Evolutionary conservation across 2,113 vertebrate genomes (phyloP).

Genomic region (Notothenia rossii): DNA sequence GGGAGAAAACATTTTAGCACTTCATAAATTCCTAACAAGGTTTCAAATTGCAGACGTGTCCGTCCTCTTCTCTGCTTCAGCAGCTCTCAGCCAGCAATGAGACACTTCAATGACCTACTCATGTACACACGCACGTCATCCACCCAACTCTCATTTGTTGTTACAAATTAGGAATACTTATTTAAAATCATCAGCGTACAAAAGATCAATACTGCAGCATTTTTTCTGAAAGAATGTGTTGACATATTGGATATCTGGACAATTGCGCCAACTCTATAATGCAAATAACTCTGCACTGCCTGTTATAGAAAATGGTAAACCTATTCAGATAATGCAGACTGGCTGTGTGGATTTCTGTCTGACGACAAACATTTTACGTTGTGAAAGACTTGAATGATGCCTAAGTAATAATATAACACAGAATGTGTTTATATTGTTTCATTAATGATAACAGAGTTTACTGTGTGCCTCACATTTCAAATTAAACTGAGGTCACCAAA

Average conservation of each 20-base stretch:
- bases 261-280: slow-evolving; percentile 27
- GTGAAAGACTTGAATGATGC: background rate
- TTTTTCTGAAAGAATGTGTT: slow-evolving; percentile 5
- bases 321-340: background rate
- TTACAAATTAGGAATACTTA: slow-evolving; percentile 33
- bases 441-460: background rate
- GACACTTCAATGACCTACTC: slow-evolving; percentile 51
- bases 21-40: slow-evolving; percentile 99
- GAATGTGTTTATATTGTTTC: background rate
- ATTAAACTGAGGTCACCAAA: background rate
- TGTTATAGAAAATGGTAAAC: background rate
- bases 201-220: slow-evolving; percentile 35
- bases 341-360: background rate
- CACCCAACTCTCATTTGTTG: slow-evolving; percentile 28
- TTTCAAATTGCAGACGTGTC: slow-evolving; percentile 94
- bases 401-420: background rate
- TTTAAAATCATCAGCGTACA: slow-evolving; percentile 31
- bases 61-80: slow-evolving; percentile 86
- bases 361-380: background rate
- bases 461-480: background rate
- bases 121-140: slow-evolving; percentile 29
- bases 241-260: slow-evolving; percentile 28
- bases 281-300: slow-evolving; percentile 17
- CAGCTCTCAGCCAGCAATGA: slow-evolving; percentile 75
- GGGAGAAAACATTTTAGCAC: slow-evolving; percentile 98